Evolutionary conservation across 2,888 invertebrate species (phyloP).

Genomic region (Biston betularia): DNA sequence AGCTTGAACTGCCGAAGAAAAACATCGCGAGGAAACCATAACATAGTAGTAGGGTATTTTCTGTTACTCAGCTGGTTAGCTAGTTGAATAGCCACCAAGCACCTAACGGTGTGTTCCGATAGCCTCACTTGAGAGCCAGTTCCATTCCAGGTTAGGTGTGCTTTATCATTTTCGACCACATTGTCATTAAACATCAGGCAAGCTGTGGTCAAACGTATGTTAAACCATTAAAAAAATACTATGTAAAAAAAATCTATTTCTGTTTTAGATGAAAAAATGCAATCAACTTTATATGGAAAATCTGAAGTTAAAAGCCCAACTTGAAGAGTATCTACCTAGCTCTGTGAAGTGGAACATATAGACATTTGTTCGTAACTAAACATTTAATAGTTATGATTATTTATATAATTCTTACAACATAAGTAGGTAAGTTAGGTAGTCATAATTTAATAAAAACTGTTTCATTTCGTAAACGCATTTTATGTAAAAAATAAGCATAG

Average conservation of each 20-base stretch:
- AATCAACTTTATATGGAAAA: conserved; percentile 74
- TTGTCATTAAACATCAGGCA: no score
- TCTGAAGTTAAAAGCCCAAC: conserved; percentile 64
- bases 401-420: background rate
- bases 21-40: no score
- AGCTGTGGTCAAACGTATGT: no score
- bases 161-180: no score
- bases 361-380: conserved; percentile 1
- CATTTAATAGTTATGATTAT: background rate
- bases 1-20: no score
- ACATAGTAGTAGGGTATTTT: no score
- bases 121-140: no score
- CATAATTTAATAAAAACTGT: conserved; percentile 5
- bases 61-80: no score
- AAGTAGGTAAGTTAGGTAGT: conserved; percentile 3
- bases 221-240: no score
- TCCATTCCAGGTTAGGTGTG: no score
- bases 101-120: no score
- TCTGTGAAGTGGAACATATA: conserved; percentile 45
- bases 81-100: no score
- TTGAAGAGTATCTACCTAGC: conserved; percentile 60
- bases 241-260: background rate
- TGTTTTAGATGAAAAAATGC: conserved; percentile 70
- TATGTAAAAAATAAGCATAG: background rate
- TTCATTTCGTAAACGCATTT: background rate